Conservation (phyloP, 1,140 invertebrate species). For the Micrasema minimum region DNA sequence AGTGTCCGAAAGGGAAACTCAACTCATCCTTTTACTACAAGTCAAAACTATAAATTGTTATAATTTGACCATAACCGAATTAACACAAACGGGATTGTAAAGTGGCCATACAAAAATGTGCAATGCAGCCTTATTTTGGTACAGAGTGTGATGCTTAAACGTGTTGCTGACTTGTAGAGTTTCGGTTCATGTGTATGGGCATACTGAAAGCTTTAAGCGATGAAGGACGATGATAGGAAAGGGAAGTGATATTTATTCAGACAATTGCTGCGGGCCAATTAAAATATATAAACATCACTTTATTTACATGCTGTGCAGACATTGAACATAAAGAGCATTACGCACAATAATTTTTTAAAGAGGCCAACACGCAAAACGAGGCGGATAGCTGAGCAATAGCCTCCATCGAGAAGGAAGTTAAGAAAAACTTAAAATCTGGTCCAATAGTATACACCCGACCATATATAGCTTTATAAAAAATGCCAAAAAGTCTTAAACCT, state of each 20-base stretch:
- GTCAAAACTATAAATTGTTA: conserved; percentile 57
- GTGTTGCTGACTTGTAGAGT: conserved; percentile 60
- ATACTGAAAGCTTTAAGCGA: conserved; percentile 52
- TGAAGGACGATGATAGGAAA: conserved; percentile 54
- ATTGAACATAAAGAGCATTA: conserved; percentile 56
- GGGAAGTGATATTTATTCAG: conserved; percentile 58
- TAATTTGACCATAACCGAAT: conserved; percentile 54
- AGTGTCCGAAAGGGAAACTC: conserved; percentile 55
- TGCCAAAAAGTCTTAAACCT: conserved; percentile 33
- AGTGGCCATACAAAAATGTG: conserved; percentile 52
- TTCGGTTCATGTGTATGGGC: conserved; percentile 59
- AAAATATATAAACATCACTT: conserved; percentile 57
- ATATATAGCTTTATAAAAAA: conserved; percentile 50
- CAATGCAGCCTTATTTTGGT: conserved; percentile 63
- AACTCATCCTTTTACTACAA: conserved; percentile 59
- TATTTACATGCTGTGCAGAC: conserved; percentile 56
- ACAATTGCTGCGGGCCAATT: conserved; percentile 61
- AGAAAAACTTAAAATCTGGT: conserved; percentile 52
- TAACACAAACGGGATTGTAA: conserved; percentile 63
- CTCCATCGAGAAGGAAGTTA: conserved; percentile 58
- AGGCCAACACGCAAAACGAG: conserved; percentile 60
- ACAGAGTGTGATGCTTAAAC: conserved; percentile 60
- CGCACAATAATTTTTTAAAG: conserved; percentile 59
- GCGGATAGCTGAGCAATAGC: conserved; percentile 58
- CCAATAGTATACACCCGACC: conserved; percentile 56